Conservation (phyloP, 2,113 vertebrate genomes). For the Cercocebus atys region DNA sequence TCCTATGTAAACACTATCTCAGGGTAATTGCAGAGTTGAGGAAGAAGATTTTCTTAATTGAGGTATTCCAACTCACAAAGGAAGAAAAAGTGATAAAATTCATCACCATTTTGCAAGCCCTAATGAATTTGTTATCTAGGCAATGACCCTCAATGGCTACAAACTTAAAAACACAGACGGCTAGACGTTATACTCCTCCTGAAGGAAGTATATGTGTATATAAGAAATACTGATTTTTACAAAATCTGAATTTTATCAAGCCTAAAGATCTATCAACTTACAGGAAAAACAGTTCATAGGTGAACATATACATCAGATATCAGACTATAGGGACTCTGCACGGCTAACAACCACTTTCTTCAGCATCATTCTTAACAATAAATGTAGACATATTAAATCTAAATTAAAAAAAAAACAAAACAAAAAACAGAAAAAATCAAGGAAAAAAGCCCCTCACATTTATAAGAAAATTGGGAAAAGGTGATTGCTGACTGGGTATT, state of each 20-base stretch:
- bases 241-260: neutral
- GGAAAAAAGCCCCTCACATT: neutral
- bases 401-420: neutral
- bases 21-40: neutral
- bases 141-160: neutral
- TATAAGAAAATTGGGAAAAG: neutral
- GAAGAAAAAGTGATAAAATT: neutral
- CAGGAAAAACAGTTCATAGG: neutral
- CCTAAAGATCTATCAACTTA: neutral
- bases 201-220: neutral
- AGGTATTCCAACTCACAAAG: neutral
- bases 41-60: neutral
- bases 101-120: neutral
- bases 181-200: neutral
- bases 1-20: neutral
- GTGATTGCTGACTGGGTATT: neutral
- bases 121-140: neutral
- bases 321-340: neutral
- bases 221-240: neutral
- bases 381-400: neutral
- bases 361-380: neutral
- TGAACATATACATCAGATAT: neutral
- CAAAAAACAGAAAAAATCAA: too few species aligned
- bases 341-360: neutral
- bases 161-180: neutral